Evolutionary conservation across 1,140 invertebrate species (phyloP).

Genomic region (Cryptotermes secundus): DNA sequence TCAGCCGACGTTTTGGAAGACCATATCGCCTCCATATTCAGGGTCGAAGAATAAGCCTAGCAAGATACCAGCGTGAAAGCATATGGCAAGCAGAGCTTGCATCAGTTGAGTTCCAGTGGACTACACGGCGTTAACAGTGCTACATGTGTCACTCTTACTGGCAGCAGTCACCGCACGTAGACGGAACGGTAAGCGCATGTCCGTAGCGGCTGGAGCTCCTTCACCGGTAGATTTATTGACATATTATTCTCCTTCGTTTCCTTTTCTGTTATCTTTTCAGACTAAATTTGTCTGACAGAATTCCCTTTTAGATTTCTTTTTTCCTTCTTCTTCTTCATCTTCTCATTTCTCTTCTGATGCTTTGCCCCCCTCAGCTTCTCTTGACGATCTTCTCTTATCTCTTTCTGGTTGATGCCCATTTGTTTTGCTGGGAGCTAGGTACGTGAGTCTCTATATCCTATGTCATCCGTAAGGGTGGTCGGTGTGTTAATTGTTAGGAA

Average conservation of each 20-base stretch:
- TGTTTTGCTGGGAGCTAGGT: too few relatives aligned
- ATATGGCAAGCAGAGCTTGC: too few relatives aligned
- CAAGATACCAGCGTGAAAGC: too few relatives aligned
- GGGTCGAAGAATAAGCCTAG: too few relatives aligned
- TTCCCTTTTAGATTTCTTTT: neutral
- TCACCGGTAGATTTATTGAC: neutral
- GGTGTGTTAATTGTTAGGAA: too few relatives aligned
- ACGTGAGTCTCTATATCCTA: neutral
- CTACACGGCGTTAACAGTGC: too few relatives aligned
- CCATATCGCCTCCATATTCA: too few relatives aligned
- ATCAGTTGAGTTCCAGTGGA: too few relatives aligned
- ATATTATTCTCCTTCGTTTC: neutral
- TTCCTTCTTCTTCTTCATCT: too few relatives aligned
- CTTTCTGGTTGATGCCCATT: neutral
- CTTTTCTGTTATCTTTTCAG: neutral
- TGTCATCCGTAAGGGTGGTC: neutral
- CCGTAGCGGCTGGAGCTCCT: neutral
- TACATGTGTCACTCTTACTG: neutral
- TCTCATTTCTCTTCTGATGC: neutral
- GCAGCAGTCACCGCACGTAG: neutral
- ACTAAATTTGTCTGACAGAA: constrained; percentile 6
- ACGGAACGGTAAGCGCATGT: neutral
- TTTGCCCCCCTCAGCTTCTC: neutral
- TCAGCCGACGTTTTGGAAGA: too few relatives aligned
- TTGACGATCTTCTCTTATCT: neutral